These are phyloP conservation scores for Chydorus sphaericus DNA, from an alignment of 2,888 invertebrate genomes.

Conservation along the genomic window DNA sequence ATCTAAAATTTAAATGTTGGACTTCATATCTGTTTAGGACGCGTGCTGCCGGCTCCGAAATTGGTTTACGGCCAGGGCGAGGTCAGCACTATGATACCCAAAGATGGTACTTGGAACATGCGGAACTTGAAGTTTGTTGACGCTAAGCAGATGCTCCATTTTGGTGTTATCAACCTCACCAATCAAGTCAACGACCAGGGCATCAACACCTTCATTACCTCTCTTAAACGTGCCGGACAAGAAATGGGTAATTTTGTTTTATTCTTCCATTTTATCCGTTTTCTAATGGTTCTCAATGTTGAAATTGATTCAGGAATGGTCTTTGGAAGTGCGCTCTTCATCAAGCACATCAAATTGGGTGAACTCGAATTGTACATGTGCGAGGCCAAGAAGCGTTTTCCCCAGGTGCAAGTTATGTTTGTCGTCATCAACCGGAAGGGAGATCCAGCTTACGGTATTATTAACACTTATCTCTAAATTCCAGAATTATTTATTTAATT, in stretches of 20 bases:
- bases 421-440: conserved; percentile 31
- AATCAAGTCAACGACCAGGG: conserved; percentile 8
- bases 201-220: background rate
- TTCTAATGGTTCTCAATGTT: background rate
- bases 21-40: conserved; percentile 35
- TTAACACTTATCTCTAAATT: too few species aligned
- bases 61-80: conserved; percentile 44
- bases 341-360: conserved; percentile 41
- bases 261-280: background rate
- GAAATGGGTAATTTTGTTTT: background rate
- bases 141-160: conserved; percentile 25
- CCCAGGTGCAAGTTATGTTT: conserved; percentile 30
- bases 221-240: background rate
- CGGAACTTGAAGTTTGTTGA: conserved; percentile 23
- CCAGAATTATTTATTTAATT: background rate
- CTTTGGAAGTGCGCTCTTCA: conserved; percentile 13
- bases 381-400: conserved; percentile 34
- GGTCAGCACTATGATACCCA: background rate
- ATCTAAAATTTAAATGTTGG: background rate
- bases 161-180: conserved; percentile 36
- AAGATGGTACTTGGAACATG: conserved; percentile 21
- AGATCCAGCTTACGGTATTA: conserved; percentile 13
- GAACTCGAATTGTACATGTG: conserved; percentile 54
- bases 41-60: conserved; percentile 59
- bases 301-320: conserved; percentile 20